Percentiles rank a stretch among this genome's conserved stretches.
These are phyloP conservation scores for Rhagoletis zephyria DNA, from an alignment of 1,140 invertebrate species.

Conservation along the genomic window DNA sequence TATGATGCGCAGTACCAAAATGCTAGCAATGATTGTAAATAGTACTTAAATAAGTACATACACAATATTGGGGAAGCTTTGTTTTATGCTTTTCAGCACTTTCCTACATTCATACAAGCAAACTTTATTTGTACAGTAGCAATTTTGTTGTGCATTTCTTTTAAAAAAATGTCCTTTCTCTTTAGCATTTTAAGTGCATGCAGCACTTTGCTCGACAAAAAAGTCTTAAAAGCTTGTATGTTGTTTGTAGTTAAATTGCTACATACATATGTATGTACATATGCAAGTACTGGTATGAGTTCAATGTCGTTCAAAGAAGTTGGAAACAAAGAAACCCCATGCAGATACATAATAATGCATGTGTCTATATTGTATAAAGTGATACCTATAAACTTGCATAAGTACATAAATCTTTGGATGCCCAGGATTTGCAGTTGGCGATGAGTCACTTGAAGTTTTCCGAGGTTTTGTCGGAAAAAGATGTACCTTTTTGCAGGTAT, in stretches of 20 bases:
- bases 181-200: background rate
- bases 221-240: slow-evolving; percentile 10
- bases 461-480: background rate
- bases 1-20: background rate
- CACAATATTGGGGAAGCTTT: background rate
- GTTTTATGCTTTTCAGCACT: background rate
- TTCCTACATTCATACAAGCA: background rate
- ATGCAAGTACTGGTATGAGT: background rate
- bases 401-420: too few relatives aligned
- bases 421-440: background rate
- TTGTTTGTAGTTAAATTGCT: background rate
- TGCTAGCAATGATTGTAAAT: background rate
- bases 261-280: background rate
- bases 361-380: background rate
- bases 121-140: background rate
- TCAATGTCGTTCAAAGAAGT: slow-evolving; percentile 36
- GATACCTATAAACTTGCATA: too few relatives aligned
- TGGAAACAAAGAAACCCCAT: background rate
- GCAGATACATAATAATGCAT: background rate
- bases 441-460: background rate
- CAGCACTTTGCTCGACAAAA: slow-evolving; percentile 15
- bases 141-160: background rate
- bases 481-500: background rate
- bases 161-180: background rate
- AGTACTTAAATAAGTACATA: background rate